Percentiles rank a stretch among this genome's conserved stretches.
Conservation (phyloP, 2,113 vertebrate genomes). For the Urocolius indicus region DNA sequence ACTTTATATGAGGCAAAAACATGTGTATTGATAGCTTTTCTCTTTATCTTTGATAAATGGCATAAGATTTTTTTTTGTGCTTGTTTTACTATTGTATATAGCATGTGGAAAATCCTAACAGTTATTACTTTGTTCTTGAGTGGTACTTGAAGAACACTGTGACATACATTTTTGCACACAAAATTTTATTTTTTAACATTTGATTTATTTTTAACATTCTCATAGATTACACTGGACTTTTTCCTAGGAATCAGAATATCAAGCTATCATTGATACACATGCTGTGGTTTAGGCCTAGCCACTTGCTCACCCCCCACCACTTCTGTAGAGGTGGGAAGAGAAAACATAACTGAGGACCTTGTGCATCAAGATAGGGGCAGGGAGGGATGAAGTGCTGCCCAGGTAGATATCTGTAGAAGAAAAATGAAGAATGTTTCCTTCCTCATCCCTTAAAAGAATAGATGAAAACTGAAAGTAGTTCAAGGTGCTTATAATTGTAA, state of each 20-base stretch:
- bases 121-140: not conserved
- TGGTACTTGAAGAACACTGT: not conserved
- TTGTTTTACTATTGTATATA: not conserved
- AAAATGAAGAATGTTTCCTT: not conserved
- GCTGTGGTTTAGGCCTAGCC: too few relatives aligned
- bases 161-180: not conserved
- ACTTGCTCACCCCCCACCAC: too few relatives aligned
- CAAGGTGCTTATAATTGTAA: not conserved
- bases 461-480: not conserved
- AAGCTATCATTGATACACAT: not conserved
- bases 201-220: not conserved
- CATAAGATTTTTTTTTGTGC: not conserved
- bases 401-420: not conserved
- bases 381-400: not conserved
- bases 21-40: not conserved
- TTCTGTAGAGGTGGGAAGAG: too few relatives aligned
- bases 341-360: too few relatives aligned
- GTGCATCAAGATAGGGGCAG: too few relatives aligned
- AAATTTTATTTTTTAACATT: not conserved
- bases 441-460: not conserved
- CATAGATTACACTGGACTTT: not conserved
- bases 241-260: not conserved
- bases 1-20: too few relatives aligned
- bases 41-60: not conserved
- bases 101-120: not conserved